Evolutionary conservation across 2,797 vertebrate species (phyloP).

Genomic region (Chrosomus eos): DNA sequence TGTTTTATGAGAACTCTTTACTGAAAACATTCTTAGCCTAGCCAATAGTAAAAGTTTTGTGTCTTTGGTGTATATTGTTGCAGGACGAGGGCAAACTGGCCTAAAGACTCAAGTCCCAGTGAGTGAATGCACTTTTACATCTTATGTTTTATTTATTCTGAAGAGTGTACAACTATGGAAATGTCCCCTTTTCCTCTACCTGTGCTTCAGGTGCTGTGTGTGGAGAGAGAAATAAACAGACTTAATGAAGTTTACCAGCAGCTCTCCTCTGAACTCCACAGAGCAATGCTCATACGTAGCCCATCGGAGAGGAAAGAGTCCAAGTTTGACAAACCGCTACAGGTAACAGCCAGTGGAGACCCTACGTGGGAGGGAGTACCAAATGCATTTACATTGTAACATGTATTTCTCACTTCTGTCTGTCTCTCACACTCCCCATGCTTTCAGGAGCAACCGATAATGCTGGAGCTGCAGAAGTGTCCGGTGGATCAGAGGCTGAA

Average conservation of each 20-base stretch:
- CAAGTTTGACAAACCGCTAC: conserved; percentile 45
- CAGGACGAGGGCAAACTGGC: not conserved
- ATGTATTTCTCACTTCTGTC: not conserved
- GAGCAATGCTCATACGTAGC: conserved; percentile 63
- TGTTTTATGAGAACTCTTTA: not conserved
- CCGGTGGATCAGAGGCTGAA: conserved; percentile 74
- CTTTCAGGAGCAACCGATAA: conserved; percentile 66
- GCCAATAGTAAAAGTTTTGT: not conserved
- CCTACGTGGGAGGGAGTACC: not conserved
- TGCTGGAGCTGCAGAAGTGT: conserved; percentile 78
- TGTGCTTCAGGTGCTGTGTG: conserved; percentile 70
- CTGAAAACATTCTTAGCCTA: not conserved
- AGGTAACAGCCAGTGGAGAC: conserved; percentile 66
- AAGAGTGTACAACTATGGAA: not conserved
- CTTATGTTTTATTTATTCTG: not conserved
- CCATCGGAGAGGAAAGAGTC: conserved; percentile 48
- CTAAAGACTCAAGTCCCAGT: conserved; percentile 23
- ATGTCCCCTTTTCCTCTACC: conserved; percentile 27
- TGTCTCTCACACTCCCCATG: not conserved
- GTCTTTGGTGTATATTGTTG: not conserved
- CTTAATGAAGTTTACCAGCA: conserved; percentile 82
- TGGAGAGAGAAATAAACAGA: conserved; percentile 79
- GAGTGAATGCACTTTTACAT: conserved; percentile 3
- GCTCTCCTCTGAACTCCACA: conserved; percentile 75
- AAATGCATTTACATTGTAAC: not conserved